Evolutionary conservation across 1,140 invertebrate species (phyloP), one percentile per base, ranked within the genome.

Genomic region (Drosophila navojoa): DNA sequence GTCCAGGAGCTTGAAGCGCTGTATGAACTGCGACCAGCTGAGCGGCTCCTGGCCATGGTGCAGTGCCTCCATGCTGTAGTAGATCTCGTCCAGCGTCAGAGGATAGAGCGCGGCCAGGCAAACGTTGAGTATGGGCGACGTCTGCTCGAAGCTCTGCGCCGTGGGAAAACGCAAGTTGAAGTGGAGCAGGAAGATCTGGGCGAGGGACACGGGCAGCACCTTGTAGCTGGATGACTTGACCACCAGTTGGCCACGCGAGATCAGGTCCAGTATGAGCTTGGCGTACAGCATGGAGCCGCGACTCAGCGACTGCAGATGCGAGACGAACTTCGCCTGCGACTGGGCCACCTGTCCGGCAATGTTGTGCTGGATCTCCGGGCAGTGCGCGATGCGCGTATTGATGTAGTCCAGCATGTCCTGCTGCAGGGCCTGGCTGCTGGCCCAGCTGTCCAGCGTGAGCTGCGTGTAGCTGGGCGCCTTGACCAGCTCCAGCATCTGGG

Each of bases 101-200:
- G 98, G 98, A 92, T 97, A 97, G 1, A 99, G 93, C 5, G 97
- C 96, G 3, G 98, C 96, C 47, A 99, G 93, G 85, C 97, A 98
- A 0, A 98, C 96, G 73, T 97, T 96, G 3, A 99, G 92, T 67
- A 99, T 96, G 63, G 95, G 94, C 6, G 94, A 95, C 10, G 97
- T 96, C 92, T 97, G 97, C 76, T 98, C 97, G 92, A 98, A 99
- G 0, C 97, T 97, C 38, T 96, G 94, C 0, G 96, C 94, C 11
- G 97, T 98, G 15, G 97, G 97, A 92, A 99, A 99, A 74, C 96
- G 93, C 25, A 98, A 92, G 93, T 99, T 99, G 92, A 99, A 99
- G 92, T 98, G 96, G 9, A 99, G 93, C 66, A 97, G 93, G 91
- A 98, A 99, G 85, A 99, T 97, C 93, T 99, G 97, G 1, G 96